A percentile compares a stretch with the other conserved stretches of the same genome.
phyloP scores from a whole-genome alignment of 2,888 invertebrate species.

The Tipula lateralis region DNA sequence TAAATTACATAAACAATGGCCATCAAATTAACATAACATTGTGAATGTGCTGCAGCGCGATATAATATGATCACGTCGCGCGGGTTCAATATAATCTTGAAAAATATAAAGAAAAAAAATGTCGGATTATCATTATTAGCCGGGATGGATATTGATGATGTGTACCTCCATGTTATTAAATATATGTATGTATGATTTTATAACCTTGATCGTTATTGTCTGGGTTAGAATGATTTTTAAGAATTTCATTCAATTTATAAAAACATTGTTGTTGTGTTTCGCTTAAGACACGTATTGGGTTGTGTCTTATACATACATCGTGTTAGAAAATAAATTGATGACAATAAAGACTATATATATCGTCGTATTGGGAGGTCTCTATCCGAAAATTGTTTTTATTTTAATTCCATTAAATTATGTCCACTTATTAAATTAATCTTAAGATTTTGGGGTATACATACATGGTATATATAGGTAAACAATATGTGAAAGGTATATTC shows the following conservation, averaged over 20 bases:
- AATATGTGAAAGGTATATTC: background rate
- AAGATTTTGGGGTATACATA: background rate
- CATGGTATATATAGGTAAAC: background rate
- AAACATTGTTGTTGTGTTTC: background rate
- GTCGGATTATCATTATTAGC: background rate
- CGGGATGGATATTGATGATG: background rate
- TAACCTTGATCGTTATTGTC: constrained; percentile 1
- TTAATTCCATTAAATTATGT: background rate
- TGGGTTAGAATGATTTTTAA: constrained; percentile 24
- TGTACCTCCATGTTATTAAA: background rate
- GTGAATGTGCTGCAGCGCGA: no score
- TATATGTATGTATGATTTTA: background rate
- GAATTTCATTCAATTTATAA: background rate
- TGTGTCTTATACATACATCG: background rate
- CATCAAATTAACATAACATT: background rate
- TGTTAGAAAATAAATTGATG: background rate
- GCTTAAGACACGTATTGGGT: background rate
- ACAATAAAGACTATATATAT: background rate
- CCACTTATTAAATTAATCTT: background rate
- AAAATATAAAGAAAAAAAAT: background rate
- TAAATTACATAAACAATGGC: background rate
- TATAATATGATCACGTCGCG: background rate
- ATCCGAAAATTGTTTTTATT: background rate
- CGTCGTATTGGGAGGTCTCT: background rate
- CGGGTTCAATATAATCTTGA: background rate